These are phyloP conservation scores for Pavo muticus DNA, from an alignment of 2,113 vertebrate genomes.

Conservation along the genomic window DNA sequence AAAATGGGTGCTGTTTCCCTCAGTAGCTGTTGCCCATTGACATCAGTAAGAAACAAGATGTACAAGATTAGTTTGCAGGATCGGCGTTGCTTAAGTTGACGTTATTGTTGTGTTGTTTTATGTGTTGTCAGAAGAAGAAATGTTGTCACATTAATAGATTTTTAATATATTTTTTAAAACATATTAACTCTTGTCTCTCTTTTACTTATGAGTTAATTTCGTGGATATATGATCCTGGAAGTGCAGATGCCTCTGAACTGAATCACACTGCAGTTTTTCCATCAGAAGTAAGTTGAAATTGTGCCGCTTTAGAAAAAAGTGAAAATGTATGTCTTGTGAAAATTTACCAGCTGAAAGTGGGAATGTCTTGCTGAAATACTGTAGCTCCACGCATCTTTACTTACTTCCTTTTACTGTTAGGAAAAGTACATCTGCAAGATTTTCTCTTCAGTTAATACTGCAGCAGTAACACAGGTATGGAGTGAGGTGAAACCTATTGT, in stretches of 20 bases:
- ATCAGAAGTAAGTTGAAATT: background rate
- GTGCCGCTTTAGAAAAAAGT: background rate
- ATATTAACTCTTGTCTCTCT: background rate
- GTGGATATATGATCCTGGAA: slow-evolving; percentile 60
- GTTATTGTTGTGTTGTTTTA: background rate
- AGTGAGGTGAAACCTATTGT: background rate
- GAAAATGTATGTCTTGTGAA: background rate
- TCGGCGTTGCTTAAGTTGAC: background rate
- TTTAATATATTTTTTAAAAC: background rate
- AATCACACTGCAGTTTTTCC: background rate
- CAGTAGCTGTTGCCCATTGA: background rate
- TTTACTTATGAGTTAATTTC: background rate
- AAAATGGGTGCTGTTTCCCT: background rate
- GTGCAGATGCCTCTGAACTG: background rate
- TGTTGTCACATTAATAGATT: background rate
- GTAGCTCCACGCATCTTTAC: background rate
- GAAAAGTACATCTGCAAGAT: background rate
- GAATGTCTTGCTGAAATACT: background rate
- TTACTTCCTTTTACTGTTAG: background rate
- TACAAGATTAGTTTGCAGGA: background rate
- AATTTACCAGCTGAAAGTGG: background rate
- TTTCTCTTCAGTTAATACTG: background rate
- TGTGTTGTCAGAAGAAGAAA: background rate
- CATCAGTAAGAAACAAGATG: background rate
- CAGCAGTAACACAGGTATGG: background rate